These are phyloP conservation scores for Pemphredon lugubris DNA, from an alignment of 2,888 invertebrate genomes.

Conservation along the genomic window DNA sequence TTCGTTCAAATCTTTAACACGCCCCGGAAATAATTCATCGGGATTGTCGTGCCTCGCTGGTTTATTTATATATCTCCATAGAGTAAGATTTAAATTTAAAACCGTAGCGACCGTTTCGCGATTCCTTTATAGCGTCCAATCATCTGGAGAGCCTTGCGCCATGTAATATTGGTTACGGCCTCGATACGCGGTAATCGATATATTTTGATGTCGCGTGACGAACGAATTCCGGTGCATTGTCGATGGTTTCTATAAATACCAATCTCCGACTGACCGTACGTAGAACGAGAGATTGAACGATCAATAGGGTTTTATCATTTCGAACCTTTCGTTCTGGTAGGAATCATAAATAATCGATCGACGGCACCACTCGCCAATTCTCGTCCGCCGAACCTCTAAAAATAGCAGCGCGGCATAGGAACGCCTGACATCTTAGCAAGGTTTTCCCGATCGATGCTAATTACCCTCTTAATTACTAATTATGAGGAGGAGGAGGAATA, in stretches of 20 bases:
- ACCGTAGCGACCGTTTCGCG: too few species aligned
- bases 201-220: slow-evolving; percentile 1
- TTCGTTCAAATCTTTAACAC: too few species aligned
- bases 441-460: slow-evolving; percentile 58
- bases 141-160: too few species aligned
- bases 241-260: background rate
- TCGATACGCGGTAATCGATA: background rate
- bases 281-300: too few species aligned
- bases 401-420: slow-evolving; percentile 32
- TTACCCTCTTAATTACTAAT: slow-evolving; percentile 64
- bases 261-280: too few species aligned
- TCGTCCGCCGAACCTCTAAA: slow-evolving; percentile 10
- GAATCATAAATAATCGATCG: slow-evolving; percentile 30
- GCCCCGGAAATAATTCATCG: too few species aligned
- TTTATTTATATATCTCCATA: too few species aligned
- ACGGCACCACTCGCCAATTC: background rate
- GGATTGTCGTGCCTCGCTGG: too few species aligned
- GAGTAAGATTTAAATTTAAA: too few species aligned
- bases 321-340: background rate
- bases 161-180: background rate
- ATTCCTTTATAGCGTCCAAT: too few species aligned
- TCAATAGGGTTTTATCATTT: too few species aligned
- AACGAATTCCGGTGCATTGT: background rate
- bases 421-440: background rate
- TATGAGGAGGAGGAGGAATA: slow-evolving; percentile 43